Base-by-base conservation (phyloP, 2,113 vertebrate genomes). In the Menidia beryllina region DNA sequence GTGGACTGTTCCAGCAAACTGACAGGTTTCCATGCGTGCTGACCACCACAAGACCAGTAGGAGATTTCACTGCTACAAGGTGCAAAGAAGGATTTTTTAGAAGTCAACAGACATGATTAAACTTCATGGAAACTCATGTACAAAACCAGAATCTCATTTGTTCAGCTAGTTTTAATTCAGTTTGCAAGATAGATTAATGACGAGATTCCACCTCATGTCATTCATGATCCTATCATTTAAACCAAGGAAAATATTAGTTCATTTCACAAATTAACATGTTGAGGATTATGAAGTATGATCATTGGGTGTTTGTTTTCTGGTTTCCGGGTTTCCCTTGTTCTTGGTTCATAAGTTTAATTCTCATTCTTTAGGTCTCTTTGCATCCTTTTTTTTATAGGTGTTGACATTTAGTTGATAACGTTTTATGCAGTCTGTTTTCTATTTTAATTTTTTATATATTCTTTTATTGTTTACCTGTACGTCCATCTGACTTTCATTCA, bases 1-100 rank as follows among this genome's bases (percentile, higher is more conserved):
- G 68, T 47, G 91, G 79, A 39, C 74, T 64, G 49, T 86, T 88
- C 95, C 95, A 97, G 64, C 91, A 92, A 68, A 94, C 82, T 14
- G 91, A 88, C 47, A 95, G 24, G 74, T 90, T 93, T 92, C 87
- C 64, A 72, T 75, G 59, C 82, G 20, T 20, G 91, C 90, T 61
- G 21, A 72, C 60, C 76, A 87, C 82, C 27, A 67, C 84, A 83
- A 97, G 69, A 72, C 70, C 88, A 57, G 53, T 68, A 66, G 93
- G 94, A 17, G 92, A 88, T 60, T 84, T 95, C 81, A 96, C 66
- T n/a, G 84, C 96, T 94, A 57, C 47, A 19, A 72, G 43, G 56
- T 2, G 70, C 45, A 86, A 47, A 71, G 2, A 45, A 54, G 30
- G 12, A 36, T 63, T 26, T 47, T 48, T n/a, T 20, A 17, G 25